A percentile compares a stretch with the other conserved stretches of the same genome.
Evolutionary conservation across 2,888 invertebrate species (phyloP).

Genomic region (Eilema sororculum): DNA sequence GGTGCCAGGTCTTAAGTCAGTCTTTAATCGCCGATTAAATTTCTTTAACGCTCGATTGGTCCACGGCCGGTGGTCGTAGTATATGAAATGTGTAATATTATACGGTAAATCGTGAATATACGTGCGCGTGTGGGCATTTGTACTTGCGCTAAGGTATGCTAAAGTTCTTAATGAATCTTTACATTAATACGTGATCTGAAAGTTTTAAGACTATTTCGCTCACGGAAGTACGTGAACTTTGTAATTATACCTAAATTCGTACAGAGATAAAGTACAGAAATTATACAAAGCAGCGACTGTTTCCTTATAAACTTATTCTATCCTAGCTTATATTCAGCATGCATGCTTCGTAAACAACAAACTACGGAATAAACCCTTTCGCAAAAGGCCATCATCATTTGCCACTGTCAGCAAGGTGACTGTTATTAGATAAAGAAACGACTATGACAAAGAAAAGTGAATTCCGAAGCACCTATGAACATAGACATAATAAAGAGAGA

Average conservation of each 20-base stretch:
- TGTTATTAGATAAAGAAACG: conserved; percentile 45
- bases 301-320: neutral
- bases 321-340: neutral
- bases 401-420: conserved; percentile 39
- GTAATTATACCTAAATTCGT: no score
- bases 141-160: neutral
- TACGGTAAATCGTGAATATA: conserved; percentile 13
- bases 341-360: neutral
- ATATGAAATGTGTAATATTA: conserved; percentile 38
- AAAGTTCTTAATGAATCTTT: no score
- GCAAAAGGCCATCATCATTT: conserved; percentile 33
- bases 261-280: no score
- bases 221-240: no score
- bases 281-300: no score
- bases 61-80: conserved; percentile 46
- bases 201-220: no score
- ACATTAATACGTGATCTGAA: no score
- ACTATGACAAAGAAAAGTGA: conserved; percentile 51
- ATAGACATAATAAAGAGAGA: conserved; percentile 54
- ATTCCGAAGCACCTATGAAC: conserved; percentile 54
- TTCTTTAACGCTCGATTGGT: conserved; percentile 48
- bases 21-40: conserved; percentile 47
- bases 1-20: conserved; percentile 25
- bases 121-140: neutral
- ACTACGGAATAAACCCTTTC: neutral